Evolutionary conservation across 2,113 vertebrate genomes (phyloP).

Genomic region (Neodon shergylaensis): DNA sequence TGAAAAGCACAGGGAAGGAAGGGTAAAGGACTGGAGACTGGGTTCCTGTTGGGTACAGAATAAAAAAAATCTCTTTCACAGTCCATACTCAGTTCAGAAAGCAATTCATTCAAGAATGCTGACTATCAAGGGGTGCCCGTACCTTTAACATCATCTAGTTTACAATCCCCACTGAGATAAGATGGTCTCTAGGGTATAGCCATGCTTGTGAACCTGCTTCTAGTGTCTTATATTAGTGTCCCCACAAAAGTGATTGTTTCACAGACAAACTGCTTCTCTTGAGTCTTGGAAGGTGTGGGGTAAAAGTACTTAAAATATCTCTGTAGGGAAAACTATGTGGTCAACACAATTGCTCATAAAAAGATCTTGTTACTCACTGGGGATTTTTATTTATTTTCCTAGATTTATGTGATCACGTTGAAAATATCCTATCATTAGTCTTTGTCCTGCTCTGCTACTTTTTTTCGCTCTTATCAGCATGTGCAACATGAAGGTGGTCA

Average conservation of each 20-base stretch:
- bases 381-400: constrained; percentile 6
- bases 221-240: neutral
- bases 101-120: neutral
- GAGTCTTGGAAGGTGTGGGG: neutral
- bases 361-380: neutral
- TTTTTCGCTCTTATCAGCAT: constrained; percentile 75
- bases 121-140: neutral
- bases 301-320: neutral
- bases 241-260: neutral
- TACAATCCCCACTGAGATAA: neutral
- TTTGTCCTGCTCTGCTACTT: constrained; percentile 80
- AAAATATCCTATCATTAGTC: constrained; percentile 67
- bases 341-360: neutral
- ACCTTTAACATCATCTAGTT: constrained; percentile 8
- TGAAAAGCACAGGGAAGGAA: neutral
- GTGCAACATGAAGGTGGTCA: constrained; percentile 81
- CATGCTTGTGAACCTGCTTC: neutral
- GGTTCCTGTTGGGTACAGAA: neutral
- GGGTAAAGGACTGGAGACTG: neutral
- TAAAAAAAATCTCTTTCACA: neutral
- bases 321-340: neutral
- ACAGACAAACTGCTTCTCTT: neutral
- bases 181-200: neutral
- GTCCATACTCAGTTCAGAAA: neutral
- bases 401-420: constrained; percentile 32